Conservation (phyloP, 92 coral and sea anemone species). For the Epizoanthus stellaris region DNA sequence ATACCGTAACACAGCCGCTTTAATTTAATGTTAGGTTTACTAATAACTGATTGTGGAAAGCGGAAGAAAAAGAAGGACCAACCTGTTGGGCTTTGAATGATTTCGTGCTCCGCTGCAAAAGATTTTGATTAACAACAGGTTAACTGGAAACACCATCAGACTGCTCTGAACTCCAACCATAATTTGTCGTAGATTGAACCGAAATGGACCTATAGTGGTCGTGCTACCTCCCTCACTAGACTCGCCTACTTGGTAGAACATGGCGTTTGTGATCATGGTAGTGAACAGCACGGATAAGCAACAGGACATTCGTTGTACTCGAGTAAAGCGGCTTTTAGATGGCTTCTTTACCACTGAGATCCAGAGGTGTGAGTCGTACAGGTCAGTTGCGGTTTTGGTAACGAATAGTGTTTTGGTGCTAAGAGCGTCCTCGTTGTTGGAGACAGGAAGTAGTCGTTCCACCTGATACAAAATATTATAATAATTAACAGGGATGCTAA, state of each 20-base stretch:
- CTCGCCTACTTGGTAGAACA: conserved; percentile 82
- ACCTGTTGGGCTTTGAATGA: not conserved
- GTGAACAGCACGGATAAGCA: conserved; percentile 82
- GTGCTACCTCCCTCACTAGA: conserved; percentile 55
- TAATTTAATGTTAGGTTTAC: not conserved
- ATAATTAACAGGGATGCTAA: too few relatives aligned
- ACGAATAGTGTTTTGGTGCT: conserved; percentile 70
- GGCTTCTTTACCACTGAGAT: conserved; percentile 89
- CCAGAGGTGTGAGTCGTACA: conserved; percentile 93
- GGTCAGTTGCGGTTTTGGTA: conserved; percentile 73
- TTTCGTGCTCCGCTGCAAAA: conserved; percentile 64
- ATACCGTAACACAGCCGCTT: too few relatives aligned
- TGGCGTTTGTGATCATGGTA: conserved; percentile 91
- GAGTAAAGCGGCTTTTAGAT: conserved; percentile 80
- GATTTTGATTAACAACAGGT: conserved; percentile 65
- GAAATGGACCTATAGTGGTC: conserved; percentile 76
- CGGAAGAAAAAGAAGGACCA: not conserved
- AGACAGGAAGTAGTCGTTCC: conserved; percentile 54
- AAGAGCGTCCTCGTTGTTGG: conserved; percentile 57
- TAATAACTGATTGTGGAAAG: not conserved
- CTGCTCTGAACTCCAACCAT: conserved; percentile 92
- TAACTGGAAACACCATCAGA: conserved; percentile 80
- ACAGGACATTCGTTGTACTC: conserved; percentile 89
- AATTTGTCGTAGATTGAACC: conserved; percentile 70
- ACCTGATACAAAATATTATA: conserved; percentile 4